Percentiles rank a stretch among this genome's conserved stretches.
Conservation (phyloP, 2,113 vertebrate genomes). For the Pygoscelis antarcticus region DNA sequence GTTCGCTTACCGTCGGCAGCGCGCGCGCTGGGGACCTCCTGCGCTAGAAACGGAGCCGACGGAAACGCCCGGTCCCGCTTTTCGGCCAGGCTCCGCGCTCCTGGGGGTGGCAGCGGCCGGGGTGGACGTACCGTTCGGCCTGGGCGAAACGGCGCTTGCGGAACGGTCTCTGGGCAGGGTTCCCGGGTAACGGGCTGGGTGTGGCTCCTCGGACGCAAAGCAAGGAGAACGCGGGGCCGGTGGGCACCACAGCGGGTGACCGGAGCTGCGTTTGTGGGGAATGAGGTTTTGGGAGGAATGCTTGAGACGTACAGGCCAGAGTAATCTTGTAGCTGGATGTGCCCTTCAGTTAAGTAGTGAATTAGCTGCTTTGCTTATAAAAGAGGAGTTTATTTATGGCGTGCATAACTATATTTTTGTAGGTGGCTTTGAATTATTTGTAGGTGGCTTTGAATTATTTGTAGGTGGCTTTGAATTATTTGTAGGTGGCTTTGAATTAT, state of each 20-base stretch:
- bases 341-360: neutral
- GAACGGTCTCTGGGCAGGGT: too few relatives aligned
- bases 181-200: fast-evolving
- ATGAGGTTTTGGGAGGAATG: neutral
- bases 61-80: fast-evolving
- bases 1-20: neutral
- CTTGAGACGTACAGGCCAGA: too few relatives aligned
- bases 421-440: neutral
- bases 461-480: neutral
- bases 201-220: neutral
- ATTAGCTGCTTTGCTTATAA: neutral
- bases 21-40: neutral
- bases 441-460: too few relatives aligned
- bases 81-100: neutral
- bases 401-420: fast-evolving
- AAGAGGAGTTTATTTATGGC: neutral
- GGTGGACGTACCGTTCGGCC: neutral
- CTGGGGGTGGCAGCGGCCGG: neutral
- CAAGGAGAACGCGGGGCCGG: neutral
- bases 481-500: neutral
- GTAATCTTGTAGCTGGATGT: neutral
- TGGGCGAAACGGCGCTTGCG: fast-evolving
- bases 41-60: fast-evolving
- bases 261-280: neutral
- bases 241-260: too few relatives aligned